Conservation (phyloP, 35 echinoderm and acorn worm genomes). For the Ptychodera flava region DNA sequence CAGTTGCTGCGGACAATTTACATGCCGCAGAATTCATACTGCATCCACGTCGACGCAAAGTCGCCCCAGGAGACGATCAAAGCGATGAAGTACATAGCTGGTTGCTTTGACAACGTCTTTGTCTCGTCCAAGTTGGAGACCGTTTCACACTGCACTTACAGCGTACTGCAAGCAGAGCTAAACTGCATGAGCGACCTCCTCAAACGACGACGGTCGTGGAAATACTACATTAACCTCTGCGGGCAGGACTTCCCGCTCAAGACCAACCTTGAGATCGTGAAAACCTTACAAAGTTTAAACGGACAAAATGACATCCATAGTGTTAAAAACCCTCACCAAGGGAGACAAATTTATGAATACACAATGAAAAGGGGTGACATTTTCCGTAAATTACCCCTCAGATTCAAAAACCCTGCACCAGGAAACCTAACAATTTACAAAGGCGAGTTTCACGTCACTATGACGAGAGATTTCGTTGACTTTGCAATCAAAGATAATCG, state of each 20-base stretch:
- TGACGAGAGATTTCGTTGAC: background rate
- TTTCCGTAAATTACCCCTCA: background rate
- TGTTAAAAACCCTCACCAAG: conserved; percentile 14
- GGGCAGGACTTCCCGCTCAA: background rate
- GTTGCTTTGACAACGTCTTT: conserved; percentile 51
- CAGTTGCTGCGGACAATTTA: background rate
- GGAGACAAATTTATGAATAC: conserved; percentile 22
- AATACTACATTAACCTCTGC: background rate
- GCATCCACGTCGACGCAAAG: background rate
- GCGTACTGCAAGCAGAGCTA: background rate
- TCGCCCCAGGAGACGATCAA: conserved; percentile 4
- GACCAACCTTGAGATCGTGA: background rate
- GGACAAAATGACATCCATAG: background rate
- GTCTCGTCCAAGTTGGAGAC: conserved; percentile 26
- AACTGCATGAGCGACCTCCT: background rate
- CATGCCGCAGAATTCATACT: background rate
- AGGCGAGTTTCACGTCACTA: background rate
- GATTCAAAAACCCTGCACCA: background rate
- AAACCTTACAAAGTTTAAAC: background rate
- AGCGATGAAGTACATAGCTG: conserved; percentile 18
- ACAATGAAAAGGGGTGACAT: background rate
- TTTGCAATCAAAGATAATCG: background rate
- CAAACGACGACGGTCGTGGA: background rate
- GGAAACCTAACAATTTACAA: background rate
- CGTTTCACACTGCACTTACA: background rate